Percentiles rank a stretch among this genome's conserved stretches.
Conservation (phyloP, 2,113 vertebrate genomes). For the Passer domesticus region DNA sequence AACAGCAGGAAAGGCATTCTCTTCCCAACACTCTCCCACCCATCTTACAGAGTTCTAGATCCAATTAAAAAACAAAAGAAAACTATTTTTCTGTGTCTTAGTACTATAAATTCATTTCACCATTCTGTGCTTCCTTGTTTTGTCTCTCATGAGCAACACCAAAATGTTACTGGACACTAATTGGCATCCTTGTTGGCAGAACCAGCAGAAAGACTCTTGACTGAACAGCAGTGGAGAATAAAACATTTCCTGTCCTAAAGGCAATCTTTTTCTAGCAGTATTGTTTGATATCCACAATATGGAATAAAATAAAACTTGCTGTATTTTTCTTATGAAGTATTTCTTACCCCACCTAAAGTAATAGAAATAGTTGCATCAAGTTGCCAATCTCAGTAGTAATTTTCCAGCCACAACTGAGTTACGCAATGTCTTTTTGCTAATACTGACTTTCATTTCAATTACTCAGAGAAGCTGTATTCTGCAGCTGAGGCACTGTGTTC, state of each 20-base stretch:
- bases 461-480: neutral
- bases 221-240: neutral
- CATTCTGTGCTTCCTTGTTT: neutral
- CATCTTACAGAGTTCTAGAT: neutral
- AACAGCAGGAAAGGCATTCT: neutral
- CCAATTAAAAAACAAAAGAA: neutral
- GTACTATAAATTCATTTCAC: neutral
- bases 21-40: neutral
- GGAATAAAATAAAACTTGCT: conserved; percentile 6
- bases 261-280: neutral
- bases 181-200: conserved; percentile 23
- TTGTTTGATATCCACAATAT: conserved; percentile 1
- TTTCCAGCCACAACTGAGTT: neutral
- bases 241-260: conserved; percentile 1
- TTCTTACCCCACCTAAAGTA: neutral
- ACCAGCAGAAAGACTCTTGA: neutral
- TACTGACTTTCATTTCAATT: neutral
- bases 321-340: neutral
- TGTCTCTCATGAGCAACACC: neutral
- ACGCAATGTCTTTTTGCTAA: neutral
- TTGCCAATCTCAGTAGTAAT: neutral
- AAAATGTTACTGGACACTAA: conserved; percentile 36
- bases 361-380: neutral
- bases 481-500: conserved; percentile 4
- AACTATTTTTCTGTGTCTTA: neutral